Percentiles rank a stretch among this genome's conserved stretches.
phyloP scores from a whole-genome alignment of 2,888 invertebrate species.

The Trichopria drosophilae region DNA sequence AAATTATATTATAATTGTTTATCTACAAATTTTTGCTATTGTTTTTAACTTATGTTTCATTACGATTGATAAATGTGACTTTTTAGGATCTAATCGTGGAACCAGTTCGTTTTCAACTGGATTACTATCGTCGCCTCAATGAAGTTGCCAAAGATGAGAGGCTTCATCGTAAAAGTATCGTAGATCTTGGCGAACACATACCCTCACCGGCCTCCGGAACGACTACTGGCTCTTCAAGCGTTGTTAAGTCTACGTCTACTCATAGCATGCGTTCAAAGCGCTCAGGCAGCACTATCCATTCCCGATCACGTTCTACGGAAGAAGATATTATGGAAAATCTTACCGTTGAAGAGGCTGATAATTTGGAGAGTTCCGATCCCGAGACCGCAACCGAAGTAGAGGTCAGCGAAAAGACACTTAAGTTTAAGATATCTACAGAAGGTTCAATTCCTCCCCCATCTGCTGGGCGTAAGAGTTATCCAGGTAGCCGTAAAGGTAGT shows the following conservation, averaged over 20 bases:
- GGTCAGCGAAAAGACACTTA: conserved; percentile 73
- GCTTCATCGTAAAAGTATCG: conserved; percentile 64
- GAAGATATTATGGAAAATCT: conserved; percentile 51
- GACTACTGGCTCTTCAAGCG: conserved; percentile 32
- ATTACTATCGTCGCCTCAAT: conserved; percentile 66
- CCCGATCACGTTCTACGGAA: conserved; percentile 53
- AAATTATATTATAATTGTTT: too few species aligned
- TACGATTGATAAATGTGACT: too few species aligned
- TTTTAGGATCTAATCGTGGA: conserved; percentile 66
- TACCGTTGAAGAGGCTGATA: conserved; percentile 59
- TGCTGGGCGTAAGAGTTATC: conserved; percentile 65
- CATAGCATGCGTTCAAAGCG: conserved; percentile 57
- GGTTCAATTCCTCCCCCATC: conserved; percentile 58
- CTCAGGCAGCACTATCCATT: conserved; percentile 56
- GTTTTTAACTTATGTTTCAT: too few species aligned
- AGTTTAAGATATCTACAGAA: conserved; percentile 77
- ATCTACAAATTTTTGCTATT: too few species aligned
- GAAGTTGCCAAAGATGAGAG: conserved; percentile 66
- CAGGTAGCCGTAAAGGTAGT: conserved; percentile 71
- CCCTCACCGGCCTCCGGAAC: conserved; percentile 30
- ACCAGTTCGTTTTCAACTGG: conserved; percentile 66
- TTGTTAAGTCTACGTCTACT: conserved; percentile 56
- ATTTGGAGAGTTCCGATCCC: conserved; percentile 64
- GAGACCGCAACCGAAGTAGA: conserved; percentile 75
- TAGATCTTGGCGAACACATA: conserved; percentile 49